Base-by-base conservation (phyloP, 2,797 vertebrate genomes). In the Pelobates cultripes region DNA sequence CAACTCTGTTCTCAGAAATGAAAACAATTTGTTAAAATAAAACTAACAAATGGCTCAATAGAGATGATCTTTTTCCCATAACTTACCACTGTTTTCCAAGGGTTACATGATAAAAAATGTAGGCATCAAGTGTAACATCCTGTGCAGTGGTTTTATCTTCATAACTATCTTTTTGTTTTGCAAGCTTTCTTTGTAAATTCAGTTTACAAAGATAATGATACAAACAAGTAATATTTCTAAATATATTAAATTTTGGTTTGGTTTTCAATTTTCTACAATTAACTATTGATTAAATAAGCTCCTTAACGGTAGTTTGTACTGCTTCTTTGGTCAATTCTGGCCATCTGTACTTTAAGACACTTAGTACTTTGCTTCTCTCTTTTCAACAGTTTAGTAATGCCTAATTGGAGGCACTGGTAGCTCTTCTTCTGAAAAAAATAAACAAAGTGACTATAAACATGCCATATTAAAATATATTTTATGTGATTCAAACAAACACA, bases 1-100 rank as follows among this genome's bases (percentile, higher is more conserved):
- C 94, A 92, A 85, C 90, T 86, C 86, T 40, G 74, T 51, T 90
- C 91, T 89, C 84, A 88, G 87, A 91, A 92, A 89, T 90, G 88
- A 89, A 90, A 88, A 86, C 79, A 44, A 55, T 53, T 79, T 83
- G 45, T 72, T 77, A 68, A 73, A 45, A 68, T n/a, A 77, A 81
- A 78, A 67, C 51, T 68, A 82, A 67, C 42, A 77, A 73, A 73
- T 77, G 80, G 40, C 47, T 41, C 53, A 17, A 70, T 15, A 67
- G 70, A 67, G 10, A 73, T 66, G 10, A 67, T 73, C n/a, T 73
- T 70, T 15, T n/a, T 53, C 63, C 15, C 43, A 57, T 5, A 8
- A 43, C 45, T 71, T 77, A 12, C 7, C 45, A 66, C 51, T 2
- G 47, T 12, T 17, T 17, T 53, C 14, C 44, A 9, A 2, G 14